Percentiles rank a stretch among this genome's conserved stretches.
Conservation (phyloP, 2,888 invertebrate species). For the Tryphoninae sp. region DNA sequence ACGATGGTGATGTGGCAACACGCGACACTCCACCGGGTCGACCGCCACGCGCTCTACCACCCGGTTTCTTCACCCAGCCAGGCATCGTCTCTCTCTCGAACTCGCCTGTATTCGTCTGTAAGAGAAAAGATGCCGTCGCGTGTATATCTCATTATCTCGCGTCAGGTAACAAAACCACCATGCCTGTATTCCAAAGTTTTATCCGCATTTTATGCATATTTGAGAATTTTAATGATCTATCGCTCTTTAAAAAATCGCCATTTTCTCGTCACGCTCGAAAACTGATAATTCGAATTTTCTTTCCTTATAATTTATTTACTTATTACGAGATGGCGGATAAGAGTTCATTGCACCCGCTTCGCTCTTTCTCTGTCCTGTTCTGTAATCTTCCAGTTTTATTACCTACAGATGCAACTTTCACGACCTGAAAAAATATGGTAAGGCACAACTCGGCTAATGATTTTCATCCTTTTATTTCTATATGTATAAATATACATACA, state of each 20-base stretch:
- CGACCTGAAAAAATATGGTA: background rate
- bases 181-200: background rate
- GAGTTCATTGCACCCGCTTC: slow-evolving; percentile 52
- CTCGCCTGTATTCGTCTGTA: too few relatives aligned
- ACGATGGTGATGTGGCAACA: slow-evolving; percentile 80
- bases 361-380: background rate
- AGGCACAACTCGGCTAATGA: background rate
- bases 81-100: slow-evolving; percentile 5
- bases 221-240: background rate
- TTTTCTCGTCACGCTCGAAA: background rate
- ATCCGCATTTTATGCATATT: too few relatives aligned
- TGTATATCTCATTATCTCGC: background rate
- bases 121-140: slow-evolving; percentile 1
- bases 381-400: background rate
- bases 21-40: slow-evolving; percentile 75
- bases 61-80: slow-evolving; percentile 46
- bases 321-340: slow-evolving; percentile 26
- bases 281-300: background rate
- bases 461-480: slow-evolving; percentile 69
- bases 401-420: background rate
- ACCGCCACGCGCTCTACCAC: slow-evolving; percentile 68
- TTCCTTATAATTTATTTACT: slow-evolving; percentile 12
- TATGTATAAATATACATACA: slow-evolving; percentile 76
- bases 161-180: background rate
- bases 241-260: background rate